phyloP scores from a whole-genome alignment of 2,888 invertebrate species.

The Strigamia maritima region DNA sequence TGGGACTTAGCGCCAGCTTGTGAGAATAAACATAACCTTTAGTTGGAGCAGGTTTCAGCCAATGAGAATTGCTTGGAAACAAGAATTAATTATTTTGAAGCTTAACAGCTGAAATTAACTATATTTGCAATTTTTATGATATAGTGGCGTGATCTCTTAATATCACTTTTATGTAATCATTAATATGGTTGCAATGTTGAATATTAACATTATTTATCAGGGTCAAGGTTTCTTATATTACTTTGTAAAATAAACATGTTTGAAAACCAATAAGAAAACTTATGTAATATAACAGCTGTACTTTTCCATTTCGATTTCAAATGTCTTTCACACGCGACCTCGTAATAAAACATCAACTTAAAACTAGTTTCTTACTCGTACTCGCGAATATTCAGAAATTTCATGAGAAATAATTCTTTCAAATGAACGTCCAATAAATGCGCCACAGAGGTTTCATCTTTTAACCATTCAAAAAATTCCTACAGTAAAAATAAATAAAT shows the following conservation, averaged over 20 bases:
- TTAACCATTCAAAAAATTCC: slow-evolving; percentile 45
- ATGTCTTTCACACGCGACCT: too few relatives aligned
- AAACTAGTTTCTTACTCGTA: slow-evolving; percentile 43
- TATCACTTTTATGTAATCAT: neutral
- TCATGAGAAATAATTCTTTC: slow-evolving; percentile 44
- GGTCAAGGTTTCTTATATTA: neutral
- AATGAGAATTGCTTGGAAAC: neutral
- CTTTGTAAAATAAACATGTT: neutral
- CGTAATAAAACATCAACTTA: neutral
- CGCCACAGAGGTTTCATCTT: slow-evolving; percentile 42
- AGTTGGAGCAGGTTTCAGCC: neutral
- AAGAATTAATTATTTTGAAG: neutral
- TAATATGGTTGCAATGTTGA: neutral
- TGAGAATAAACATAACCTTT: neutral
- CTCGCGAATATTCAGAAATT: slow-evolving; percentile 44
- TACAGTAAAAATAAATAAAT: slow-evolving; percentile 12
- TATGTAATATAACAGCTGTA: neutral
- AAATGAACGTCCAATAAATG: slow-evolving; percentile 38
- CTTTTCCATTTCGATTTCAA: slow-evolving; percentile 23
- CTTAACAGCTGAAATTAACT: neutral
- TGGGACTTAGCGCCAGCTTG: neutral
- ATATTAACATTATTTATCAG: neutral
- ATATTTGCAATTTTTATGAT: neutral
- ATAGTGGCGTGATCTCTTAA: neutral
- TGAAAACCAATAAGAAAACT: neutral